Evolutionary conservation across 1,140 invertebrate genomes (phyloP).

Genomic region (Melitaea cinxia): DNA sequence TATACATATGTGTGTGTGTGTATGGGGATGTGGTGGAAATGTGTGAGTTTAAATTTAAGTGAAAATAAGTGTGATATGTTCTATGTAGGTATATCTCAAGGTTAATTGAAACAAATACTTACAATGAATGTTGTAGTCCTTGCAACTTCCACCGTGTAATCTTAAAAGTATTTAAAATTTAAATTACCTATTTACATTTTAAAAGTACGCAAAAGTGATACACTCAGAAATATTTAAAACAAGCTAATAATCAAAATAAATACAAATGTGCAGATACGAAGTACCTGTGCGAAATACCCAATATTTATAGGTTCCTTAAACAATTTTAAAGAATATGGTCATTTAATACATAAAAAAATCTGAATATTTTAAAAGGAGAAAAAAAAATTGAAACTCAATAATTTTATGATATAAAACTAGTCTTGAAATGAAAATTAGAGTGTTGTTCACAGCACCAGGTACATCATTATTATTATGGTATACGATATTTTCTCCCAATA

Average conservation of each 20-base stretch:
- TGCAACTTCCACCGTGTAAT: background rate
- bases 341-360: no score
- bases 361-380: no score
- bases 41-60: background rate
- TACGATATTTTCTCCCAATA: no score
- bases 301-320: no score
- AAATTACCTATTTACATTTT: no score
- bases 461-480: no score
- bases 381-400: no score
- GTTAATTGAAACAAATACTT: background rate
- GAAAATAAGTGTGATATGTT: background rate
- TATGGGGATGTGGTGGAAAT: conserved; percentile 3
- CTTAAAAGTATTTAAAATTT: background rate
- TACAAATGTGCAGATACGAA: background rate
- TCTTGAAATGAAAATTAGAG: no score
- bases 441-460: no score
- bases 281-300: background rate
- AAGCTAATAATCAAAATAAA: background rate
- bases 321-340: no score
- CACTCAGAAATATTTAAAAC: background rate
- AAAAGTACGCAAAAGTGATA: background rate
- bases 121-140: background rate
- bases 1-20: background rate
- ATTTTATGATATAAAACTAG: no score
- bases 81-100: background rate